Base-by-base conservation (phyloP, 2,113 vertebrate species). In the Epinephelus lanceolatus region DNA sequence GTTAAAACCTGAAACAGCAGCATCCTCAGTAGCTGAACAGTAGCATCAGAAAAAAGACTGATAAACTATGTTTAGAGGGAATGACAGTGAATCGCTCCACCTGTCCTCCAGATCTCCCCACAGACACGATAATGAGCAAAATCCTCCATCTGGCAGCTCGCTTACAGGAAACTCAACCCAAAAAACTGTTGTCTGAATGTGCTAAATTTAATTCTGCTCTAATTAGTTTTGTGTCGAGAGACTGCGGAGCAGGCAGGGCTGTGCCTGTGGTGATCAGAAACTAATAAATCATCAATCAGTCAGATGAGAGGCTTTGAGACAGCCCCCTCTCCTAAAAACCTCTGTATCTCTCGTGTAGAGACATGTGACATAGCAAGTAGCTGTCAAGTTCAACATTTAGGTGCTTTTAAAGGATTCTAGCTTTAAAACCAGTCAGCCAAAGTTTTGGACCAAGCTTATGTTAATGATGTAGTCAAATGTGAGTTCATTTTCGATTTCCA, bases 111-210 rank as follows among this genome's bases (percentile, higher is more conserved):
- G 47, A 71, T 76, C 80, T 89, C 88, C 90, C 90, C 74, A 71
- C 63, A 82, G 88, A 87, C 80, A 53, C 7, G 47, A 67, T 90
- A 90, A 92, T 88, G 88, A 89, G 88, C 71, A 62, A 47, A 86
- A 80, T 21, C 83, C 60, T 89, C 91, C 91, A 90, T 90, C 87
- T 90, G 91, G 80, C 84, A 59, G 25, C 78, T 78, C 42, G 2
- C 63, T 70, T 18, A 40, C 67, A 79, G 67, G 68, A 81, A 77
- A 71, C 71, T 53, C 68, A 70, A 56, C 78, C 81, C 78, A 57
- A 87, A 56, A 91, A 80, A 81, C 68, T 80, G 78, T 77, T 71
- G 61, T 90, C 53, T 76, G 73, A 86, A 79, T 55, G 70, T 63
- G 78, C 80, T 84, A 52, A 86, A 86, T 89, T 76, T 84, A 74